Conservation (phyloP, 2,888 invertebrate species). For the Aspidapion aeneum region DNA sequence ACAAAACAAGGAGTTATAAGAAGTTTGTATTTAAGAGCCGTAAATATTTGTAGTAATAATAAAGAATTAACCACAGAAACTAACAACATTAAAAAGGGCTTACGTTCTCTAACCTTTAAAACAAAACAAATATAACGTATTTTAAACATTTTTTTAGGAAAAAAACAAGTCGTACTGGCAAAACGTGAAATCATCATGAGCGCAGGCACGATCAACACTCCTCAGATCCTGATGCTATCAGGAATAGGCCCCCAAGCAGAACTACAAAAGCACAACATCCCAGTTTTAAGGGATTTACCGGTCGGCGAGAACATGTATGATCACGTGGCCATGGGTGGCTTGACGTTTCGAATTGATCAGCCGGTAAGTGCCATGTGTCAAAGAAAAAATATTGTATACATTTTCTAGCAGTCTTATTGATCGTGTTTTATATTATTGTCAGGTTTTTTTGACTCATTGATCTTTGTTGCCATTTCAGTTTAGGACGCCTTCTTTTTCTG, state of each 20-base stretch:
- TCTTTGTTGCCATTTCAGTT: too few relatives aligned
- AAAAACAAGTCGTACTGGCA: constrained; percentile 66
- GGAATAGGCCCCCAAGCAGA: constrained; percentile 65
- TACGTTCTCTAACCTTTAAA: background rate
- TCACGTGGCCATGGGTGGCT: constrained; percentile 82
- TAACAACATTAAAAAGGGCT: background rate
- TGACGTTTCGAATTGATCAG: constrained; percentile 71
- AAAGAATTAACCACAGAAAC: background rate
- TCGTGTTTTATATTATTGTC: too few relatives aligned
- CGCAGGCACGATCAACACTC: constrained; percentile 88
- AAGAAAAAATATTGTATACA: constrained; percentile 1
- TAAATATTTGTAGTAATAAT: background rate
- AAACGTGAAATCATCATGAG: constrained; percentile 82
- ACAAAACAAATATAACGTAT: too few relatives aligned
- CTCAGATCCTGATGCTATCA: constrained; percentile 88
- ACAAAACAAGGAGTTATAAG: background rate
- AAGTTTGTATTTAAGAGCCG: background rate
- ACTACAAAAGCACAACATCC: constrained; percentile 65
- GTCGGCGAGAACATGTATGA: constrained; percentile 85
- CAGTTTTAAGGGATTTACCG: constrained; percentile 68
- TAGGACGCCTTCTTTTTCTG: too few relatives aligned
- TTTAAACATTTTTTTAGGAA: constrained; percentile 48
- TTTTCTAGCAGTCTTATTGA: too few relatives aligned
- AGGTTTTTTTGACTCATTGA: too few relatives aligned
- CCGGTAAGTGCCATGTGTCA: constrained; percentile 54